Percentiles rank a stretch among this genome's conserved stretches.
These are phyloP conservation scores for Nibea coibor DNA, from an alignment of 2,113 vertebrate species.

Conservation along the genomic window DNA sequence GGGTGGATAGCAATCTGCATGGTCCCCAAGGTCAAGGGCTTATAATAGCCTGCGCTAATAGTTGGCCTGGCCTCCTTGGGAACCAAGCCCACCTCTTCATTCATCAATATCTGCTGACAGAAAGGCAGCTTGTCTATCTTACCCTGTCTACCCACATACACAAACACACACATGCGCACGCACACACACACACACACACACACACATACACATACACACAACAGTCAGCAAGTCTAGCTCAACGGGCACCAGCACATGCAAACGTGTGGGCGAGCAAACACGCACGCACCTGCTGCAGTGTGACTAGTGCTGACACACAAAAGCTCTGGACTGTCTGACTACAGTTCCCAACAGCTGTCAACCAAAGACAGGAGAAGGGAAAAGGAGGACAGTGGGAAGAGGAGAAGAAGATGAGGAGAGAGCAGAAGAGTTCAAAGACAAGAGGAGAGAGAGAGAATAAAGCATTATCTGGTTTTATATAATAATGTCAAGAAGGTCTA, in stretches of 20 bases:
- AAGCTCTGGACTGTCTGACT: slow-evolving; percentile 59
- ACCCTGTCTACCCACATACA: background rate
- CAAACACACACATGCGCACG: background rate
- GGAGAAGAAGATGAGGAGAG: slow-evolving; percentile 1
- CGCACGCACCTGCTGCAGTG: slow-evolving; percentile 71
- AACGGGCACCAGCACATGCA: slow-evolving; percentile 50
- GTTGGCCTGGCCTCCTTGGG: slow-evolving; percentile 12
- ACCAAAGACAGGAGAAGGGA: slow-evolving; percentile 13
- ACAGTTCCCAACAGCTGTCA: slow-evolving; percentile 70
- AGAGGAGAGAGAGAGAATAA: background rate
- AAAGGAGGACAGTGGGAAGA: background rate
- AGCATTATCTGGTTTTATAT: background rate
- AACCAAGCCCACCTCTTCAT: slow-evolving; percentile 50
- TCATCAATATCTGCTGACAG: slow-evolving; percentile 74
- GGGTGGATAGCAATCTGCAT: background rate
- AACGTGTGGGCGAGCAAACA: slow-evolving; percentile 38
- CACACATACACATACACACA: slow-evolving; percentile 6
- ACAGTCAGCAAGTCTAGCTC: slow-evolving; percentile 64
- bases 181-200: background rate
- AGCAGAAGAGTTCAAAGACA: background rate
- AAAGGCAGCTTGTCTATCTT: slow-evolving; percentile 47
- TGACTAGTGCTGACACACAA: slow-evolving; percentile 63
- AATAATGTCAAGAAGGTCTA: background rate
- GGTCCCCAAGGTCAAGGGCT: slow-evolving; percentile 24
- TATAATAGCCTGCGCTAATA: slow-evolving; percentile 30